phyloP scores from a whole-genome alignment of 2,113 vertebrate genomes.

The Caranx melampygus region DNA sequence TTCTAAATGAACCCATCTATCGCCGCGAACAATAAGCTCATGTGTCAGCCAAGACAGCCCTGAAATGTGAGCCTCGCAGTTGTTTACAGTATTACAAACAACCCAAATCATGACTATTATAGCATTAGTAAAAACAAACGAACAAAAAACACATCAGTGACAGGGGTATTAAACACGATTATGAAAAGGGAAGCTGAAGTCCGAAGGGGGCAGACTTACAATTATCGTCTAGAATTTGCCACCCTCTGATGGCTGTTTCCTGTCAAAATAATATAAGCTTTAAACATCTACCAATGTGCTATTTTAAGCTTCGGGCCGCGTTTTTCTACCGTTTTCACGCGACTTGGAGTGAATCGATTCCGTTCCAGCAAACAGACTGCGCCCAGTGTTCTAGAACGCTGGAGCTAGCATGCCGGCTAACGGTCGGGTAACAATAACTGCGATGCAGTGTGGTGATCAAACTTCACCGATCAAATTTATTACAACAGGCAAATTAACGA shows the following conservation, averaged over 20 bases:
- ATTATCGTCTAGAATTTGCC: not conserved
- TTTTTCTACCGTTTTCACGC: slow-evolving; percentile 8
- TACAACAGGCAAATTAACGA: not conserved
- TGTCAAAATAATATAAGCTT: too few relatives aligned
- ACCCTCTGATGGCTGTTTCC: accelerated
- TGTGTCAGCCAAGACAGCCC: not conserved
- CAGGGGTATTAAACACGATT: not conserved
- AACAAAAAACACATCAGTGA: not conserved
- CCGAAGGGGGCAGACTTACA: not conserved
- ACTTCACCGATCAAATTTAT: slow-evolving; percentile 1
- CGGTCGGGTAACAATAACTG: slow-evolving; percentile 72
- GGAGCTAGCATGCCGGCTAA: slow-evolving; percentile 74
- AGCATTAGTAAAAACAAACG: not conserved
- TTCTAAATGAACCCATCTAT: not conserved
- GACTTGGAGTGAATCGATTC: slow-evolving; percentile 20
- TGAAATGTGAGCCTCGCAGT: not conserved
- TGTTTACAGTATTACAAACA: slow-evolving; percentile 1
- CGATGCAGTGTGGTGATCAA: slow-evolving; percentile 49
- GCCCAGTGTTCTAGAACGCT: slow-evolving; percentile 60
- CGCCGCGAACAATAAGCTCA: not conserved
- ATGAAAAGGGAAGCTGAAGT: slow-evolving; percentile 33
- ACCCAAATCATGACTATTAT: not conserved
- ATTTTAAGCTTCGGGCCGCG: too few relatives aligned
- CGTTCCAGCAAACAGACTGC: slow-evolving; percentile 60
- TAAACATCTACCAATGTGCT: accelerated